A percentile compares a stretch with the other conserved stretches of the same genome.
Conservation (phyloP, 2,888 invertebrate genomes). For the Argynnis bischoffii region DNA sequence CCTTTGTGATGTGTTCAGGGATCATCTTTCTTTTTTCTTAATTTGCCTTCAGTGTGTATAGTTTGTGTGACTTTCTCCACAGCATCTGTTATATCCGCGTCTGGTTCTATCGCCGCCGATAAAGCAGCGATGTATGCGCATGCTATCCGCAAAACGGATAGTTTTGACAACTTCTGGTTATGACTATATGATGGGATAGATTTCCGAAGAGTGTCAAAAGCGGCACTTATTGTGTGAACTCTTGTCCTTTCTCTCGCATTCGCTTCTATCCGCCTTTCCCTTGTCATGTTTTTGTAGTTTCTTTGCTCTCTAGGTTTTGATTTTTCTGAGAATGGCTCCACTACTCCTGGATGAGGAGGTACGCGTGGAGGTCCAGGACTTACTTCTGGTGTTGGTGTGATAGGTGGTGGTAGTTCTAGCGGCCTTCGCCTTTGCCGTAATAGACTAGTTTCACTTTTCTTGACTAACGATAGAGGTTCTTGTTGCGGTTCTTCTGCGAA, state of each 20-base stretch:
- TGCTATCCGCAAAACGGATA: conserved; percentile 95
- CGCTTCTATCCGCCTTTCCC: conserved; percentile 95
- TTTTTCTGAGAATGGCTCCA: conserved; percentile 57
- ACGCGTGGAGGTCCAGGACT: conserved; percentile 73
- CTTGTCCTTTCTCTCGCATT: conserved; percentile 96
- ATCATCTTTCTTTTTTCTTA: conserved; percentile 93
- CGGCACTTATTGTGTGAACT: conserved; percentile 97
- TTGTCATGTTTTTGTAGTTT: conserved; percentile 97
- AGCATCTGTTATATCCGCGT: conserved; percentile 87
- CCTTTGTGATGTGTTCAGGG: conserved; percentile 54
- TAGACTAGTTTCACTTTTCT: conserved; percentile 65
- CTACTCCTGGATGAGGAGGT: conserved; percentile 79
- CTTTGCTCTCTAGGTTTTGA: conserved; percentile 84
- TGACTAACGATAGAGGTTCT: conserved; percentile 85
- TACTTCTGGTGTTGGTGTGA: conserved; percentile 53
- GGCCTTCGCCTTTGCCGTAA: conserved; percentile 65
- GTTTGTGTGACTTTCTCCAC: conserved; percentile 95
- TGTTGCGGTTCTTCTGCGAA: conserved; percentile 81
- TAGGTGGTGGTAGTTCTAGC: conserved; percentile 58
- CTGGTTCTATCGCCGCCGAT: conserved; percentile 87
- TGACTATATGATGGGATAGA: conserved; percentile 95
- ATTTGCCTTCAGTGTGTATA: conserved; percentile 95
- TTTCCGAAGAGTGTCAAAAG: conserved; percentile 93
- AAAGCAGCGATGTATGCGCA: conserved; percentile 96
- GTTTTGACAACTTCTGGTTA: conserved; percentile 95